phyloP scores from a whole-genome alignment of 2,797 vertebrate species.

The Cryptoprocta ferox region DNA sequence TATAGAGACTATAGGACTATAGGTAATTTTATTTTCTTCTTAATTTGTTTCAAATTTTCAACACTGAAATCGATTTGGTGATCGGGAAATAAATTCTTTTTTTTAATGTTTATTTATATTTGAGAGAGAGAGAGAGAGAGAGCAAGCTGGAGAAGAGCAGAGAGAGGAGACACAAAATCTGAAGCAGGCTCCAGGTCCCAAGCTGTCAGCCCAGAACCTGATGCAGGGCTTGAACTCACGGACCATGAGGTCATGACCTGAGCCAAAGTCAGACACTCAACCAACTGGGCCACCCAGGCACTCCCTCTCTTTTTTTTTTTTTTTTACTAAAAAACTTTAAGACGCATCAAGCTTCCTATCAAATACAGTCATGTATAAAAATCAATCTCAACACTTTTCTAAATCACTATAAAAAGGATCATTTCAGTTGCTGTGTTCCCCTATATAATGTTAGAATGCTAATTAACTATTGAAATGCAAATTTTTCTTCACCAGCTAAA shows the following conservation, averaged over 20 bases:
- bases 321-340: background rate
- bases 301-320: background rate
- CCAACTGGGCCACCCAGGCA: no score
- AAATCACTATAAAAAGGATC: background rate
- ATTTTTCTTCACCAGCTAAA: background rate
- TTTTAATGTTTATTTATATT: background rate
- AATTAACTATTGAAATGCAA: background rate
- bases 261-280: no score
- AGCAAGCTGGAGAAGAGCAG: no score
- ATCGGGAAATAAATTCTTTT: background rate
- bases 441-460: background rate
- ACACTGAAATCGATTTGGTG: constrained; percentile 1
- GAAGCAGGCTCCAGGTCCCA: no score
- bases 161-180: no score
- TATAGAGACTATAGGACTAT: background rate
- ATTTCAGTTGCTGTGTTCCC: background rate
- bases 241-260: no score
- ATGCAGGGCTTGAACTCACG: no score
- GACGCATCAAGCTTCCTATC: background rate
- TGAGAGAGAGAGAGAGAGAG: no score
- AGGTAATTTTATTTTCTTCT: background rate
- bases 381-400: background rate
- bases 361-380: background rate
- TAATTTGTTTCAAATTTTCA: constrained; percentile 23
- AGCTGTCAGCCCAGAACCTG: no score